Evolutionary conservation across 2,888 invertebrate species (phyloP).

Genomic region (Ophion obscuratus): DNA sequence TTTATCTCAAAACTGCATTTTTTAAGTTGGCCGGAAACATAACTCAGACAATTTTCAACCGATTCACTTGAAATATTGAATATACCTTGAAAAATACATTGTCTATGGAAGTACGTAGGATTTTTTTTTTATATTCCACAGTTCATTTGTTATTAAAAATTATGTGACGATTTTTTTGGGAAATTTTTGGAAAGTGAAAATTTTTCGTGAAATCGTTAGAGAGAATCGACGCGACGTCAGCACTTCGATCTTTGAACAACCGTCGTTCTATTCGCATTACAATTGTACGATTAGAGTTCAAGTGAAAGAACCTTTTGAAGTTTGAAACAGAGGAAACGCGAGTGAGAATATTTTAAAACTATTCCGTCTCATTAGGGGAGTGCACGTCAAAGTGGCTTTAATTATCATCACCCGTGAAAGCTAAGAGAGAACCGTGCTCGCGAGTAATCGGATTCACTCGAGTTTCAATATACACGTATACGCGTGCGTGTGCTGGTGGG

Average conservation of each 20-base stretch:
- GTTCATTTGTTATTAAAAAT: no score
- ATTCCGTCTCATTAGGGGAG: constrained; percentile 56
- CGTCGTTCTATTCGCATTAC: background rate
- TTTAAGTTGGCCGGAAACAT: no score
- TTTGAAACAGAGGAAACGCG: background rate
- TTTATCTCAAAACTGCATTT: no score
- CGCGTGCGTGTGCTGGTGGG: background rate
- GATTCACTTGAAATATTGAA: no score
- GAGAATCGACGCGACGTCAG: background rate
- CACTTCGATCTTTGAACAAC: background rate
- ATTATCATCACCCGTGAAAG: constrained; percentile 54
- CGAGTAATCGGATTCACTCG: constrained; percentile 63
- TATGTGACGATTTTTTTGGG: no score
- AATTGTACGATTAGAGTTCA: constrained; percentile 1
- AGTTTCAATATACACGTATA: constrained; percentile 31
- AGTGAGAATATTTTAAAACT: constrained; percentile 50
- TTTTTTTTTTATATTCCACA: no score
- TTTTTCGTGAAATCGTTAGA: no score
- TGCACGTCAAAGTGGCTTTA: constrained; percentile 62
- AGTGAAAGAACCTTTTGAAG: background rate
- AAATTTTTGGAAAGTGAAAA: no score
- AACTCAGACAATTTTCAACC: no score
- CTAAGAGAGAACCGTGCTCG: constrained; percentile 43
- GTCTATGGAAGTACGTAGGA: no score
- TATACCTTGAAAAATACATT: no score